Percentiles rank a stretch among this genome's conserved stretches.
These are phyloP conservation scores for Triplophysa dalaica DNA, from an alignment of 2,113 vertebrate species.

Conservation along the genomic window DNA sequence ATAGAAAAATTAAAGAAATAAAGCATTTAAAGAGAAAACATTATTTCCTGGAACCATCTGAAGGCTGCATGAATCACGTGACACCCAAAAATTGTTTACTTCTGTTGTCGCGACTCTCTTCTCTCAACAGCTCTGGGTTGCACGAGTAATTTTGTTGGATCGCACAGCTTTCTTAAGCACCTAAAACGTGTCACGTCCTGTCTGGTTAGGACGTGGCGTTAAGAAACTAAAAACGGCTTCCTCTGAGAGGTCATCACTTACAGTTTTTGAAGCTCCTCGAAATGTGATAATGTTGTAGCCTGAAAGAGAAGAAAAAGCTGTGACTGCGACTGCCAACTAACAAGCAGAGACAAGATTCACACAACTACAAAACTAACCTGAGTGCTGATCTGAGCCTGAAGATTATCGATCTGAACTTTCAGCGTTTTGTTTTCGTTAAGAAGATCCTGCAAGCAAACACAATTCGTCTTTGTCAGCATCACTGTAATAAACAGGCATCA, in stretches of 20 bases:
- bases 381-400: slow-evolving; percentile 87
- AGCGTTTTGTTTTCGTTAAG: slow-evolving; percentile 89
- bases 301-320: slow-evolving; percentile 50
- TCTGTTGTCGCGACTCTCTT: no score
- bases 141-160: background rate
- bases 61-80: no score
- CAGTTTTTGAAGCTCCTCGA: slow-evolving; percentile 97
- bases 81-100: no score
- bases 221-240: background rate
- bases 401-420: slow-evolving; percentile 85
- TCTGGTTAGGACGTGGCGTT: background rate
- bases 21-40: no score
- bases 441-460: slow-evolving; percentile 82
- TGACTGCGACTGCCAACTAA: slow-evolving; percentile 39
- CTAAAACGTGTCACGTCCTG: background rate
- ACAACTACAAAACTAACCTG: slow-evolving; percentile 77
- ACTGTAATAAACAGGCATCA: background rate
- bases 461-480: slow-evolving; percentile 41
- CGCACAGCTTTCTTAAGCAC: background rate
- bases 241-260: slow-evolving; percentile 70
- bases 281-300: slow-evolving; percentile 80
- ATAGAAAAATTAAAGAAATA: no score
- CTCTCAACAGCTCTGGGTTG: no score
- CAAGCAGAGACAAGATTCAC: slow-evolving; percentile 1
- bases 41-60: no score